Evolutionary conservation across 2,888 invertebrate genomes (phyloP).

Genomic region (Harmothoe impar): DNA sequence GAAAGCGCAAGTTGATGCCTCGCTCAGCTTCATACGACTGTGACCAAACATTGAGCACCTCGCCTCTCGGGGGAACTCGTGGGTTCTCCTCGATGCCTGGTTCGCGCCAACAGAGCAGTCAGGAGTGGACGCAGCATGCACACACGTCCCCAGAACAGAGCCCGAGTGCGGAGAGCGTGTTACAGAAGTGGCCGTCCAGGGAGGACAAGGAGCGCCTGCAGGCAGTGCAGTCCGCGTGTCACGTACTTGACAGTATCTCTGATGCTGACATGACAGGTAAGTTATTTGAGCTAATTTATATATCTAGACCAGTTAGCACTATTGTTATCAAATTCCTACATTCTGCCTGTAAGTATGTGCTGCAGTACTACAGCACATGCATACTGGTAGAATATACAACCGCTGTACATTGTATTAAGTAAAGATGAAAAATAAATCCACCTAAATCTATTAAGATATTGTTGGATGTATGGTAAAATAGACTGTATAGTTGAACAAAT

Average conservation of each 20-base stretch:
- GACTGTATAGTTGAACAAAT: too few species aligned
- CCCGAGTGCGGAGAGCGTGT: neutral
- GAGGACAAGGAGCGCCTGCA: neutral
- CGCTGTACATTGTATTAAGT: too few species aligned
- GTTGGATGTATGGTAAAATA: too few species aligned
- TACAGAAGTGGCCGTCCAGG: neutral
- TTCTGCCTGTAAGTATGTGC: too few species aligned
- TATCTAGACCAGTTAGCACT: too few species aligned
- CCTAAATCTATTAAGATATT: too few species aligned
- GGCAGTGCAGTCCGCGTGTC: neutral
- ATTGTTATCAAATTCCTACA: too few species aligned
- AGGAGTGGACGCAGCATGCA: conserved; percentile 33
- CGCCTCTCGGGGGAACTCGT: neutral
- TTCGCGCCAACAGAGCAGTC: conserved; percentile 55
- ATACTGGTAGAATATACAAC: too few species aligned
- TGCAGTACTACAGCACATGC: too few species aligned
- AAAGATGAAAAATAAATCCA: too few species aligned
- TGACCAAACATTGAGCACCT: conserved; percentile 2
- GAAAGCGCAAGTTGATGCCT: conserved; percentile 50
- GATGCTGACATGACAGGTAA: neutral
- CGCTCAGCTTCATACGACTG: conserved; percentile 51
- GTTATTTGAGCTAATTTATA: too few species aligned
- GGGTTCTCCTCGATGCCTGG: conserved; percentile 33
- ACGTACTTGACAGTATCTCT: neutral
- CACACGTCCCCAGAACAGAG: conserved; percentile 13